Evolutionary conservation across 2,888 invertebrate species (phyloP).

Genomic region (Tinea semifulvella): DNA sequence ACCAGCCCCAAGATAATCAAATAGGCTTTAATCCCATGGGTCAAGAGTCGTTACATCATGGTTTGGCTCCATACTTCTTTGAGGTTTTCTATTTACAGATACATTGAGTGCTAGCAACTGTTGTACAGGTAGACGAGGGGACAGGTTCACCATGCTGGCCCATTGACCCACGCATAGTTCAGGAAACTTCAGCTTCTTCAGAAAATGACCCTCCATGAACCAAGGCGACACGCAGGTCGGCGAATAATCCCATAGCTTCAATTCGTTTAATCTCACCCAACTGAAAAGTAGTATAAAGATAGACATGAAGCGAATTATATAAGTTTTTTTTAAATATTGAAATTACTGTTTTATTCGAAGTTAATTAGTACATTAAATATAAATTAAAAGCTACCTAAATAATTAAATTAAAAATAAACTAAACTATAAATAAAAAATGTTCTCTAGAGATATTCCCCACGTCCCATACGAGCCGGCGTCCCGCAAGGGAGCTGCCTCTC

Average conservation of each 20-base stretch:
- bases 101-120: slow-evolving; percentile 57
- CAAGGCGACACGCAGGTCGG: slow-evolving; percentile 78
- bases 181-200: slow-evolving; percentile 75
- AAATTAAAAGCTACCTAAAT: too few species aligned
- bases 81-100: slow-evolving; percentile 58
- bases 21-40: slow-evolving; percentile 36
- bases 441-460: too few species aligned
- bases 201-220: slow-evolving; percentile 72
- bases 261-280: slow-evolving; percentile 72
- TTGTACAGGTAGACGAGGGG: slow-evolving; percentile 70
- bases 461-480: too few species aligned
- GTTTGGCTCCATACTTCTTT: slow-evolving; percentile 55
- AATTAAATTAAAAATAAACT: too few species aligned
- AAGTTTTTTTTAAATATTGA: too few species aligned
- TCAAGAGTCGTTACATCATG: slow-evolving; percentile 48
- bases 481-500: too few species aligned
- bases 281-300: slow-evolving; percentile 51
- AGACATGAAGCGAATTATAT: too few species aligned
- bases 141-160: slow-evolving; percentile 79
- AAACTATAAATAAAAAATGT: too few species aligned
- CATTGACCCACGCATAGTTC: slow-evolving; percentile 80
- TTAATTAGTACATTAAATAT: too few species aligned
- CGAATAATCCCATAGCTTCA: slow-evolving; percentile 75
- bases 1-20: too few species aligned
- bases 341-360: too few species aligned